phyloP scores from a whole-genome alignment of 2,797 vertebrate genomes.

The Scolopax rusticola region DNA sequence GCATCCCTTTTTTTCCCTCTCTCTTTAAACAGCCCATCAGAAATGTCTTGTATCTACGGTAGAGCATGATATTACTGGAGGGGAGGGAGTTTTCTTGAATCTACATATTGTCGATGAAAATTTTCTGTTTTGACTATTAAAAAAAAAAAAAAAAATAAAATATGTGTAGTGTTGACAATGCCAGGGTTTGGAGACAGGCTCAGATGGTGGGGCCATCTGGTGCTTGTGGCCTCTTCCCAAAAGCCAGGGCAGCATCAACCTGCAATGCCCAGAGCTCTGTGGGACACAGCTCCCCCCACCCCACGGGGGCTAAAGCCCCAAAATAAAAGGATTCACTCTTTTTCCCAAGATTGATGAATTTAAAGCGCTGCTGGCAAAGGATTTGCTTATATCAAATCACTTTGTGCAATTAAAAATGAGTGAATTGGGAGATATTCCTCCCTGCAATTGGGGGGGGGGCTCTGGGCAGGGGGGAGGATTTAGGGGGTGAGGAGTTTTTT shows the following conservation, averaged over 20 bases:
- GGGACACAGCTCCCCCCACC: fast-evolving
- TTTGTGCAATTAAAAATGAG: not conserved
- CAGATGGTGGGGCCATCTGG: not conserved
- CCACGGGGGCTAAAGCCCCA: not conserved
- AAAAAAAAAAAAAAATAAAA: not conserved
- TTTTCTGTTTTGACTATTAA: not conserved
- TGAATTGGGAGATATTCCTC: not conserved
- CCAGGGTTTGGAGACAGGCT: not conserved
- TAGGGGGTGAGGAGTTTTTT: not conserved
- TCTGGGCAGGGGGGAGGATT: not conserved
- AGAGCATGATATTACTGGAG: not conserved
- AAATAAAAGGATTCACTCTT: not conserved
- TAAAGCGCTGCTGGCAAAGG: too few species aligned
- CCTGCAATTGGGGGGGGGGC: too few species aligned
- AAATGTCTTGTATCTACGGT: fast-evolving
- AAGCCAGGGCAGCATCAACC: not conserved
- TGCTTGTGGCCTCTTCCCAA: not conserved
- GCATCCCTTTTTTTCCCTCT: not conserved
- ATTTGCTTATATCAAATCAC: fast-evolving
- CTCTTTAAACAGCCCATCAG: not conserved
- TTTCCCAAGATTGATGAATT: not conserved
- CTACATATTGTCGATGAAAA: not conserved
- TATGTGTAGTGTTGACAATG: fast-evolving
- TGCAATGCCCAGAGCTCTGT: fast-evolving
- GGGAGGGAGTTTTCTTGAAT: not conserved